A percentile compares a stretch with the other conserved stretches of the same genome.
Evolutionary conservation across 2,888 invertebrate genomes (phyloP).

Genomic region (Drosophila pegasa): DNA sequence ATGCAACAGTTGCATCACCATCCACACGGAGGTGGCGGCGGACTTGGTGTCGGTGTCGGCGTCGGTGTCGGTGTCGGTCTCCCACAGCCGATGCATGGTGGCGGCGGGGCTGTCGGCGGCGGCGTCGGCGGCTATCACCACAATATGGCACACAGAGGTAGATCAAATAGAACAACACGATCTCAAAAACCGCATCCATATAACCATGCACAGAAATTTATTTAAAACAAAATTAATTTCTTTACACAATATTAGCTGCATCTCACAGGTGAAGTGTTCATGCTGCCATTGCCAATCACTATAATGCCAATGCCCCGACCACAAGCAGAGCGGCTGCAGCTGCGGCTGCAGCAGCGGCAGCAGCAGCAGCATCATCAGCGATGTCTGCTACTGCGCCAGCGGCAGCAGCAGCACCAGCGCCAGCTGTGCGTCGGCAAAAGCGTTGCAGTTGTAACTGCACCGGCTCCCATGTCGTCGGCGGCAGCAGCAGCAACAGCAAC

Average conservation of each 20-base stretch:
- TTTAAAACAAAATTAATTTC: slow-evolving; percentile 80
- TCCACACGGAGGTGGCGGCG: slow-evolving; percentile 42
- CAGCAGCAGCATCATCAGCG: slow-evolving; percentile 8
- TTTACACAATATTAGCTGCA: slow-evolving; percentile 79
- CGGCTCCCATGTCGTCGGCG: slow-evolving; percentile 24
- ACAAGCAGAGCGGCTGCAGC: slow-evolving; percentile 27
- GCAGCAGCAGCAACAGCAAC: slow-evolving; percentile 19
- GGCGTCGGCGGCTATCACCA: slow-evolving; percentile 66
- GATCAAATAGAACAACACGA: slow-evolving; percentile 84
- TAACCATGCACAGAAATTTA: slow-evolving; percentile 84
- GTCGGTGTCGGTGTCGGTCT: slow-evolving; percentile 52
- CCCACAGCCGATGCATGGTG: slow-evolving; percentile 57
- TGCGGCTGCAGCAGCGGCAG: slow-evolving; percentile 12
- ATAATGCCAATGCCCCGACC: slow-evolving; percentile 58
- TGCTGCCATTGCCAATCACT: slow-evolving; percentile 73
- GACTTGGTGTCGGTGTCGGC: slow-evolving; percentile 44
- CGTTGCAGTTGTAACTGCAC: slow-evolving; percentile 27
- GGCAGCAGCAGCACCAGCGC: slow-evolving; percentile 24
- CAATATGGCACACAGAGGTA: slow-evolving; percentile 85
- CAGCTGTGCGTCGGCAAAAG: slow-evolving; percentile 21
- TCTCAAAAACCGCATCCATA: slow-evolving; percentile 85
- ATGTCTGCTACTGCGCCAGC: slow-evolving; percentile 20
- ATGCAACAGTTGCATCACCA: slow-evolving; percentile 72
- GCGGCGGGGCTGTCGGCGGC: slow-evolving; percentile 33
- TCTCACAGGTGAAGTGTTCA: slow-evolving; percentile 76